Percentiles rank a stretch among this genome's conserved stretches.
Conservation (phyloP, 1,140 invertebrate species). For the Formica selysi region DNA sequence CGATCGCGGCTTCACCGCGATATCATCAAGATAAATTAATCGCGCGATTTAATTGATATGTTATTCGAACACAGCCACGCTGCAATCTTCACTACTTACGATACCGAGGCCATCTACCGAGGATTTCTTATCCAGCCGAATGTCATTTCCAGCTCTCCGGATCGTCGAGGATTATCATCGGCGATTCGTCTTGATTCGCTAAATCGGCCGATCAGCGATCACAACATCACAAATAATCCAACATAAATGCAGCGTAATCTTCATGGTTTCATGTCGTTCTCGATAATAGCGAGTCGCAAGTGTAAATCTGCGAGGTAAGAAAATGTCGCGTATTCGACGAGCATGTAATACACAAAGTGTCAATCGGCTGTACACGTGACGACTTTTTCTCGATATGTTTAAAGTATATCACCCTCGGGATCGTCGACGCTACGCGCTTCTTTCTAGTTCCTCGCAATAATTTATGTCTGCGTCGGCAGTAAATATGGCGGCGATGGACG, state of each 20-base stretch:
- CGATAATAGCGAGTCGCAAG: not conserved
- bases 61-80: constrained; percentile 18
- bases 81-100: constrained; percentile 28
- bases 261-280: not conserved
- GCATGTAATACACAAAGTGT: not conserved
- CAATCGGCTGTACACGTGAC: not conserved
- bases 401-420: not conserved
- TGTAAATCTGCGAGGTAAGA: not conserved
- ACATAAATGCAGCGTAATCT: not conserved
- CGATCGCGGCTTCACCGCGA: not conserved
- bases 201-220: not conserved
- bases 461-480: constrained; percentile 5
- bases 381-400: constrained; percentile 21
- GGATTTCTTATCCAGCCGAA: not conserved
- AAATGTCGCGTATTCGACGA: not conserved
- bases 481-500: constrained; percentile 75
- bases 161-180: not conserved
- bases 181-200: not conserved
- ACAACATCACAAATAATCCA: not conserved
- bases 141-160: not conserved
- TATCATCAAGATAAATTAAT: not conserved
- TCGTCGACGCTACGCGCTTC: constrained; percentile 40
- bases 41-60: not conserved
- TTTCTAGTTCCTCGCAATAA: constrained; percentile 28
- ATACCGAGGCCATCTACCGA: constrained; percentile 40